Base-by-base conservation (phyloP, 2,113 vertebrate species). In the Etheostoma spectabile region DNA sequence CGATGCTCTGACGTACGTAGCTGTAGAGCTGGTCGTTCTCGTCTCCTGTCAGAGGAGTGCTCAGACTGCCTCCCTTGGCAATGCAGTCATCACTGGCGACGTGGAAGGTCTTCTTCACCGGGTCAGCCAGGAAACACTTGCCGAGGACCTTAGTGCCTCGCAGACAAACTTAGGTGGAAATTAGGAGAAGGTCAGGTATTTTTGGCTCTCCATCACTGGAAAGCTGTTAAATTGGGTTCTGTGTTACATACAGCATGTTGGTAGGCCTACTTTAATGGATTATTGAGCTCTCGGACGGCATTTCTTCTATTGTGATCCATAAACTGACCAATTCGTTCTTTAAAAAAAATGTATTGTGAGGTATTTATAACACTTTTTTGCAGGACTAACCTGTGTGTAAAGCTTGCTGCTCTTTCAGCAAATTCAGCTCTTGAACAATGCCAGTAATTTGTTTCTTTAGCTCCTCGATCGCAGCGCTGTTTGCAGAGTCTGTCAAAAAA, bases 401-500 rank as follows among this genome's bases (percentile, higher is more conserved):
- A 1, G 97, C 97, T 87, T 99, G 97, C 52, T 96, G 96, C 89
- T 99, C 97, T 89, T 99, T 99, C 85, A 99, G 63, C 27, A 97
- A 63, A 27, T 94, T 95, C 78, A 99, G 93, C 84, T 99, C 98
- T 78, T 95, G 93, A 61, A 94, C 79, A 78, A 99, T 95, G 78
- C 93, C 93, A 65, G 96, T 91, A 74, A 99, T 92, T 91, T 94
- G 95, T 81, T 91, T 95, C 88, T 96, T 97, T 86, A 99, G 86
- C 79, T 97, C 96, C 92, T 98, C 97, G 24, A 98, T 94, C 72
- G 96, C 95, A 93, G 95, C 95, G 0, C 91, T 90, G 73, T 74
- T 97, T 56, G 94, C 93, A 12, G 86, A 85, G 14, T 93, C 94
- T 95, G 83, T 56, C 22, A 21, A 73, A 71, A 48, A 18, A 42